phyloP scores from a whole-genome alignment of 1,140 invertebrate species.

The Drosophila bocqueti region DNA sequence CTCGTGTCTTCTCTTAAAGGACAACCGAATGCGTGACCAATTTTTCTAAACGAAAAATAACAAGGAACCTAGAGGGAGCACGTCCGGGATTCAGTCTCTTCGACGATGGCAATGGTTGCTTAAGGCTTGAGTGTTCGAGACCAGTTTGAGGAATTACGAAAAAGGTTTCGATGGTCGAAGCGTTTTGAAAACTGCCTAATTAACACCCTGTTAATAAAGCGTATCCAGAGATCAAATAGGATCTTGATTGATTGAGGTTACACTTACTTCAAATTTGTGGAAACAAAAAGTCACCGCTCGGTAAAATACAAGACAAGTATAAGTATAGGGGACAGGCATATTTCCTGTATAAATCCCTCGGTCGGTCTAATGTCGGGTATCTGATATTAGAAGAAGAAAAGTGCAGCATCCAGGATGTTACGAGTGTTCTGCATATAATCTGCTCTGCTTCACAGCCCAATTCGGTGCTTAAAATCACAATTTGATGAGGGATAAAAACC shows the following conservation, averaged over 20 bases:
- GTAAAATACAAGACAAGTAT: neutral
- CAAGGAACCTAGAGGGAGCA: slow-evolving; percentile 31
- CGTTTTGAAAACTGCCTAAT: slow-evolving; percentile 24
- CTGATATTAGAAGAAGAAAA: too few species aligned
- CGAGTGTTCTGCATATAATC: too few species aligned
- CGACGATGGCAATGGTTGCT: slow-evolving; percentile 38
- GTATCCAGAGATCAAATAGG: slow-evolving; percentile 33
- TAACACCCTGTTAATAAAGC: slow-evolving; percentile 47
- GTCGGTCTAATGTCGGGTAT: too few species aligned
- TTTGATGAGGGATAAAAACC: neutral
- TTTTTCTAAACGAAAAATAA: slow-evolving; percentile 61
- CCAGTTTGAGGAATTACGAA: slow-evolving; percentile 16
- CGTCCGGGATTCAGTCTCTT: slow-evolving; percentile 42
- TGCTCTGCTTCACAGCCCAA: too few species aligned
- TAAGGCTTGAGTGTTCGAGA: slow-evolving; percentile 10
- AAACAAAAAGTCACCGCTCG: too few species aligned
- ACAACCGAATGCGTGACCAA: slow-evolving; percentile 70
- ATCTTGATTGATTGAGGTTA: neutral
- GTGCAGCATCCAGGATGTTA: too few species aligned
- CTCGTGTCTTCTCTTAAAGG: slow-evolving; percentile 7
- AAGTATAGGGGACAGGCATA: too few species aligned
- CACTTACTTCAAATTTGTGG: neutral
- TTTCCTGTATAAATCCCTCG: too few species aligned
- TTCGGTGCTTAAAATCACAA: too few species aligned
- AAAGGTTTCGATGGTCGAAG: slow-evolving; percentile 21